These are phyloP conservation scores for Drosophila limbata DNA, from an alignment of 2,888 invertebrate genomes.

Conservation along the genomic window DNA sequence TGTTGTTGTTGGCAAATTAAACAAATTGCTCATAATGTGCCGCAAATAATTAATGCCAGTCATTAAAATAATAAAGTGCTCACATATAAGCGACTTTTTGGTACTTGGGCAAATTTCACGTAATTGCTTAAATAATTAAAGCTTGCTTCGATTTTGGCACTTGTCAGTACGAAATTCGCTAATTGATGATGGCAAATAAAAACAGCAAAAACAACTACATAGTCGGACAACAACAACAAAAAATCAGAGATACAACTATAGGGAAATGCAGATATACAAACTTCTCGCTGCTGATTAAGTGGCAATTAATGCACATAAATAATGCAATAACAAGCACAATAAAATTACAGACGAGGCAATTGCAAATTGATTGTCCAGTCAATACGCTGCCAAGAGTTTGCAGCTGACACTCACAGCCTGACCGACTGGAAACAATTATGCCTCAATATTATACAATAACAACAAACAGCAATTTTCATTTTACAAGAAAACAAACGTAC, in stretches of 20 bases:
- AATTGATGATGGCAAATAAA: constrained; percentile 42
- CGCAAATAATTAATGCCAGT: constrained; percentile 74
- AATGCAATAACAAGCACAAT: constrained; percentile 53
- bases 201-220: constrained; percentile 1
- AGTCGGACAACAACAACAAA: neutral
- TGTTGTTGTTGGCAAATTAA: constrained; percentile 46
- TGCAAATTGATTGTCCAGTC: constrained; percentile 42
- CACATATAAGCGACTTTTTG: constrained; percentile 28
- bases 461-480: neutral
- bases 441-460: constrained; percentile 5
- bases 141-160: constrained; percentile 46
- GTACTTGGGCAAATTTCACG: constrained; percentile 20
- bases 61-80: constrained; percentile 73
- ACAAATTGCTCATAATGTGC: constrained; percentile 73
- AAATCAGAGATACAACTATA: neutral
- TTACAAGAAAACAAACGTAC: neutral
- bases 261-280: constrained; percentile 22
- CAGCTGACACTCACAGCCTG: constrained; percentile 45
- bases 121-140: constrained; percentile 61
- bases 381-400: constrained; percentile 15
- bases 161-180: constrained; percentile 29
- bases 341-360: constrained; percentile 42
- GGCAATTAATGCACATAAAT: constrained; percentile 61
- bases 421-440: constrained; percentile 56
- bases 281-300: constrained; percentile 47